Percentiles rank a stretch among this genome's conserved stretches.
Evolutionary conservation across 2,888 invertebrate genomes (phyloP).

Genomic region (Ormyrus pomaceus): DNA sequence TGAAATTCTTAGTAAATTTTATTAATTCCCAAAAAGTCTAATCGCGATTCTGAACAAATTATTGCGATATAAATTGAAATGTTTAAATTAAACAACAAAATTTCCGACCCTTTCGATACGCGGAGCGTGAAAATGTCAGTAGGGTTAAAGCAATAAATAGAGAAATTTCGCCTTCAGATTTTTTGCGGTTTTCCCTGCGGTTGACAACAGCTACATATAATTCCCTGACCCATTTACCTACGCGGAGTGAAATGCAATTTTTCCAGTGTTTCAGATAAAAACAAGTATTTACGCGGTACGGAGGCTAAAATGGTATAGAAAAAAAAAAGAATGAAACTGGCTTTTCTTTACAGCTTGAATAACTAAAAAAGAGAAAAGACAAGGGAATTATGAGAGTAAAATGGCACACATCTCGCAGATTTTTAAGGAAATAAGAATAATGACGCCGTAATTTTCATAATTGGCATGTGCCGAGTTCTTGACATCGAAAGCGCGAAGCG

Average conservation of each 20-base stretch:
- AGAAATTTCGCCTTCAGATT: no score
- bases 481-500: constrained; percentile 1
- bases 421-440: constrained; percentile 51
- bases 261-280: constrained; percentile 29
- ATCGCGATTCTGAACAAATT: no score
- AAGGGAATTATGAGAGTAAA: constrained; percentile 23
- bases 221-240: constrained; percentile 30
- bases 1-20: not conserved
- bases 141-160: no score
- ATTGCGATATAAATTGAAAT: no score
- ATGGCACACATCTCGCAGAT: constrained; percentile 26
- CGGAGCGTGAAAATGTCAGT: no score
- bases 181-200: not conserved
- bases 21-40: constrained; percentile 11
- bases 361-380: constrained; percentile 15
- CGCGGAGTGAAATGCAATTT: constrained; percentile 18
- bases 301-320: constrained; percentile 25
- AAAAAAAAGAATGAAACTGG: constrained; percentile 12
- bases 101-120: no score
- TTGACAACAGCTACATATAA: constrained; percentile 20
- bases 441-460: constrained; percentile 51
- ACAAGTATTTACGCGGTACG: not conserved
- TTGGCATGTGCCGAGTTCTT: constrained; percentile 30
- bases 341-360: not conserved
- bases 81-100: no score